Conservation (phyloP, 1,140 invertebrate genomes). For the Drusus annulatus region DNA sequence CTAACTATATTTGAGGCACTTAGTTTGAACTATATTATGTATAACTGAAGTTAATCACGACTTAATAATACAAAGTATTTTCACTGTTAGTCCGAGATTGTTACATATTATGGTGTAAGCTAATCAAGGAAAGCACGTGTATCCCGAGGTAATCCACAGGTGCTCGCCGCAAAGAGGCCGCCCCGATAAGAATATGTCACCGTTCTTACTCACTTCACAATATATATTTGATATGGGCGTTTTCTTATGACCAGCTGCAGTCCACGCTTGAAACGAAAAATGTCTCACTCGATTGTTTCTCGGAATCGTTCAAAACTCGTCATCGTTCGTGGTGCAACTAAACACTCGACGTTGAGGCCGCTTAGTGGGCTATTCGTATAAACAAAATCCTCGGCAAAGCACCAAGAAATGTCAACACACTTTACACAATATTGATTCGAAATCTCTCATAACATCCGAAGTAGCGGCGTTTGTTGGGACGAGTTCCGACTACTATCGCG, state of each 20-base stretch:
- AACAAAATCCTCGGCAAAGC: neutral
- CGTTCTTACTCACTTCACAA: neutral
- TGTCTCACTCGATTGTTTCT: constrained; percentile 6
- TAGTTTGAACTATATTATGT: neutral
- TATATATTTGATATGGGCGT: neutral
- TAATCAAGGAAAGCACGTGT: neutral
- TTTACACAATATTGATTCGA: constrained; percentile 16
- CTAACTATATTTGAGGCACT: neutral
- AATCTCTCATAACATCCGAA: neutral
- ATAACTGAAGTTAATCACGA: neutral
- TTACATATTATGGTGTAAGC: neutral
- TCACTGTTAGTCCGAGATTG: neutral
- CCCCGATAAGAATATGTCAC: neutral
- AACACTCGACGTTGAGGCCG: neutral
- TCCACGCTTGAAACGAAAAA: neutral
- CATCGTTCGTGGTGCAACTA: neutral
- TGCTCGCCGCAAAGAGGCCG: neutral
- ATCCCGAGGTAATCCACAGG: neutral
- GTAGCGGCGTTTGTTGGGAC: neutral
- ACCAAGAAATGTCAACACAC: neutral
- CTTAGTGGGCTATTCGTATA: neutral
- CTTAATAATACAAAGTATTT: neutral
- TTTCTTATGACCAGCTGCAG: neutral
- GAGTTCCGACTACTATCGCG: neutral
- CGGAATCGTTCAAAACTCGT: constrained; percentile 3